A percentile compares a stretch with the other conserved stretches of the same genome.
phyloP scores from a whole-genome alignment of 1,140 invertebrate species.

The Drosophila rufa region DNA sequence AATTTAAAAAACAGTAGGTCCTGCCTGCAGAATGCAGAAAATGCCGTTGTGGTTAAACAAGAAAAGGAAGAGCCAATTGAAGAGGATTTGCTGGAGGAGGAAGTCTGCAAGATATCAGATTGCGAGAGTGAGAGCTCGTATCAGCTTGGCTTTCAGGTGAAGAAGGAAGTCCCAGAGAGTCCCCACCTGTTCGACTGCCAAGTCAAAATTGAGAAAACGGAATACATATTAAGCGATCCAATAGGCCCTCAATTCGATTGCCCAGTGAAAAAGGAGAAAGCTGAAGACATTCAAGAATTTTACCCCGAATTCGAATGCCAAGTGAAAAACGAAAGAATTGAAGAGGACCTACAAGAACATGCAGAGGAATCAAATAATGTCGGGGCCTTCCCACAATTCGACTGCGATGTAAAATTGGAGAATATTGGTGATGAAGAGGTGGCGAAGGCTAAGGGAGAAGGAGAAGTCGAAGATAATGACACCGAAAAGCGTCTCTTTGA shows the following conservation, averaged over 20 bases:
- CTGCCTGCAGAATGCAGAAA: background rate
- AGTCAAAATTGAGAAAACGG: background rate
- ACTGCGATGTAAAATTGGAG: background rate
- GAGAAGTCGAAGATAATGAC: background rate
- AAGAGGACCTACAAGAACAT: background rate
- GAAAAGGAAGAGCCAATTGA: background rate
- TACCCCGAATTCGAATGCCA: background rate
- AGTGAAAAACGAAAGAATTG: background rate
- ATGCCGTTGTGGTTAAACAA: background rate
- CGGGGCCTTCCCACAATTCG: background rate
- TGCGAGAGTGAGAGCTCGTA: background rate
- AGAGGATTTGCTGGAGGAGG: constrained; percentile 1
- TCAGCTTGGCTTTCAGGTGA: background rate
- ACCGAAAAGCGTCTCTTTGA: background rate
- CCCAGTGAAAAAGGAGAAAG: background rate
- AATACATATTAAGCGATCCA: background rate
- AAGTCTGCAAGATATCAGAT: background rate
- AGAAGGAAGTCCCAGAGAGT: background rate
- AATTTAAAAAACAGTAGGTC: background rate
- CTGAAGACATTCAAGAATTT: background rate
- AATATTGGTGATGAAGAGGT: background rate
- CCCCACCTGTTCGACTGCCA: background rate
- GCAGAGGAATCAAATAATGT: background rate
- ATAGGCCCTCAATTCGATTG: background rate
- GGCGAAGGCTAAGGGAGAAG: background rate